Evolutionary conservation across 2,797 vertebrate species (phyloP), one percentile per base, ranked within the genome.

Genomic region (Thripadectes ignobilis): DNA sequence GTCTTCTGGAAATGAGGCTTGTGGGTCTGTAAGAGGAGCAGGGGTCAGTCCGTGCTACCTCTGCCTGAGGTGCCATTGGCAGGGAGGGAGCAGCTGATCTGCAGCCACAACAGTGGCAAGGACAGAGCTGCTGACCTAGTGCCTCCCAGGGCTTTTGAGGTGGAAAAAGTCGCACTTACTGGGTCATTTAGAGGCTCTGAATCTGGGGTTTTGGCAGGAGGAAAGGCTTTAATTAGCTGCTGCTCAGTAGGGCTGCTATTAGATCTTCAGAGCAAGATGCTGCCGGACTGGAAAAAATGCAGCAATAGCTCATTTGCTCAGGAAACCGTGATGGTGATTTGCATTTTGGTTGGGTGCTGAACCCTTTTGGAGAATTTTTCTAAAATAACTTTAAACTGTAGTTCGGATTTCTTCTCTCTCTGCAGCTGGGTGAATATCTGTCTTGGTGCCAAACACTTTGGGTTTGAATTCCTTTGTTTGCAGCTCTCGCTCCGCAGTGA

Each of bases 211-310:
- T 85, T 95, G 96, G 95, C 93, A 95, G 85, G 89, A 92, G 91
- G 66, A 92, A 30, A 46, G 87, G 89, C 89, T 94, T 92, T 96
- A 94, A 96, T 97, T 92, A 96, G 89, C 91, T 72, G 55, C 89
- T 69, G 76, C 89, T 95, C 93, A 34, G 82, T 80, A 49, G 95
- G 94, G 87, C 87, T 95, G 95, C 95, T 85, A 38, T 93, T 78
- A 94, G 82, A 89, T 77, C 92, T 95, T 93, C 89, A 75, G 91
- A 93, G 82, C 73, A 46, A 81, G 95, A 92, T 88, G 92, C 87
- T 96, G 89, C 91, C 52, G 89, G 92, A 75, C 93, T 96, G 95
- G 73, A 93, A 92, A 92, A 93, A 88, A 75, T 23, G 82, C 91
- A 95, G 85, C 93, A 72, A 68, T 54, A 78, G 89, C 89, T 97